Evolutionary conservation across 2,113 vertebrate genomes (phyloP).

Genomic region (Urocynchramus pylzowi): DNA sequence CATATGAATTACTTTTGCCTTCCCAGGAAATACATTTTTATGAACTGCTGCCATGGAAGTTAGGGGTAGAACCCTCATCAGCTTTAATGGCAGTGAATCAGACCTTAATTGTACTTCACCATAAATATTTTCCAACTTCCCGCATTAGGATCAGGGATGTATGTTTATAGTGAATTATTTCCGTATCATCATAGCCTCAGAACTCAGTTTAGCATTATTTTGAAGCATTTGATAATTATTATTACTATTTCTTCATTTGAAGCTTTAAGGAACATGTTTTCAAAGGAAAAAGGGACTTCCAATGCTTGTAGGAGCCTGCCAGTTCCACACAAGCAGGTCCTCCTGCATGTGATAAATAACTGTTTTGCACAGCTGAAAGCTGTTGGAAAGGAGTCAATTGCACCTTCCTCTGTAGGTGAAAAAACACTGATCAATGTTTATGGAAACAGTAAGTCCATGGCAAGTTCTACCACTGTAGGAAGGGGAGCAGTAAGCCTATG

Average conservation of each 20-base stretch:
- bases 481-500: not conserved
- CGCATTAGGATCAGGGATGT: not conserved
- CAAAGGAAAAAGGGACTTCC: not conserved
- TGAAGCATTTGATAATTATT: not conserved
- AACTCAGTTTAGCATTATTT: not conserved
- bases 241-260: not conserved
- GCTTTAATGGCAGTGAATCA: not conserved
- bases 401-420: not conserved
- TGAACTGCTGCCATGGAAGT: not conserved
- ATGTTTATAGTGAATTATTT: slow-evolving; percentile 1
- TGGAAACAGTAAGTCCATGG: not conserved
- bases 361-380: not conserved
- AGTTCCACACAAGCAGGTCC: not conserved
- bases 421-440: not conserved
- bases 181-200: not conserved
- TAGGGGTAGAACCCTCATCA: not conserved
- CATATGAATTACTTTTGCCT: slow-evolving; percentile 15
- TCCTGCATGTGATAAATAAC: not conserved
- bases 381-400: not conserved
- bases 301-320: not conserved
- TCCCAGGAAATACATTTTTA: slow-evolving; percentile 5
- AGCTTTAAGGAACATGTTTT: not conserved
- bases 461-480: not conserved
- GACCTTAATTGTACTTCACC: not conserved
- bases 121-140: slow-evolving; percentile 6